Evolutionary conservation across 2,797 vertebrate species (phyloP).

Genomic region (Mergus octosetaceus): DNA sequence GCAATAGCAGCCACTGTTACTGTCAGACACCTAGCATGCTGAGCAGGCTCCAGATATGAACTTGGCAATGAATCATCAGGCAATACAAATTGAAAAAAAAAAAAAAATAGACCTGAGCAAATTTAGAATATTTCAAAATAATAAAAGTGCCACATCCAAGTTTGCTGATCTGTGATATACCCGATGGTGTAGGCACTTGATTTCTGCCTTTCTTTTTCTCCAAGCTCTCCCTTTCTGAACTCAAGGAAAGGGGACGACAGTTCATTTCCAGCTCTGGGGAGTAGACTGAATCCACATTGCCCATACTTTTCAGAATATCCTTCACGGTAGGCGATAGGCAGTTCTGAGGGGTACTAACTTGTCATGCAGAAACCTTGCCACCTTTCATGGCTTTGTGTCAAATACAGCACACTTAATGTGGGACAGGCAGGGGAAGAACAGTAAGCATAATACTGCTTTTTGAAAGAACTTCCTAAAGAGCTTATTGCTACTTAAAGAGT

Average conservation of each 20-base stretch:
- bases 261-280: neutral
- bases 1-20: neutral
- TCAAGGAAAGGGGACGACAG: neutral
- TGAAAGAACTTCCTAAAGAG: neutral
- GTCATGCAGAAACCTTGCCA: neutral
- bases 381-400: neutral
- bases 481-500: neutral
- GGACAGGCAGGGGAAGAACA: neutral
- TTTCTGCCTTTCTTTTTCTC: neutral
- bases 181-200: neutral
- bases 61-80: neutral
- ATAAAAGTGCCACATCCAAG: neutral
- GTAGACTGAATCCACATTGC: neutral
- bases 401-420: neutral
- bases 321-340: neutral
- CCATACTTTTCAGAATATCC: neutral
- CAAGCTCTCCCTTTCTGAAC: neutral
- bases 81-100: neutral
- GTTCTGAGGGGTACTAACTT: neutral
- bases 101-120: neutral
- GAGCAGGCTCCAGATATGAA: neutral
- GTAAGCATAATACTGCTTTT: neutral
- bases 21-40: rapidly evolving
- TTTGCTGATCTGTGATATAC: neutral
- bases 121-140: neutral